Percentiles rank a stretch among this genome's conserved stretches.
Conservation (phyloP, 2,797 vertebrate species). For the Lophotriccus pileatus region DNA sequence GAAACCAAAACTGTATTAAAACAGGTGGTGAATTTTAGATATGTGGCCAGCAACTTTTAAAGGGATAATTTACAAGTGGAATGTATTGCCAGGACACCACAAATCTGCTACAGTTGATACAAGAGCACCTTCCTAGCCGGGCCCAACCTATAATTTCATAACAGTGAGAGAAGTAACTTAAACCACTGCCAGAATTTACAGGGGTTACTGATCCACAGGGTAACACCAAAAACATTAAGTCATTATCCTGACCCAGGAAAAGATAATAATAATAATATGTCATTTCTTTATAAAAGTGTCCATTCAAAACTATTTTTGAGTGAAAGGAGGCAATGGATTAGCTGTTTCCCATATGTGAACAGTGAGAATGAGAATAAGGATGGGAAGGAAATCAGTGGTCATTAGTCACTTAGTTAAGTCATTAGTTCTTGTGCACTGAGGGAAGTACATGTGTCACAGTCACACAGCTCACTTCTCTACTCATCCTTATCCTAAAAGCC, state of each 20-base stretch:
- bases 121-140: not conserved
- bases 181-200: not conserved
- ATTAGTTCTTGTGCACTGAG: not conserved
- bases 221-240: not conserved
- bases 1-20: not conserved
- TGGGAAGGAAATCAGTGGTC: not conserved
- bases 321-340: not conserved
- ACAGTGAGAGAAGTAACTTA: not conserved
- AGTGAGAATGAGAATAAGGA: not conserved
- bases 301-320: not conserved
- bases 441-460: not conserved
- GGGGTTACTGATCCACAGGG: not conserved
- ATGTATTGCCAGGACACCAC: not conserved
- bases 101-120: not conserved
- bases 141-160: not conserved
- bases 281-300: not conserved
- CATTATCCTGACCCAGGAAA: not conserved
- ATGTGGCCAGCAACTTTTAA: not conserved
- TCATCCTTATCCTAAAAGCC: not conserved
- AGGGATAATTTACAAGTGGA: not conserved
- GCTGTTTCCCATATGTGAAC: not conserved
- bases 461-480: not conserved
- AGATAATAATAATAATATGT: not conserved
- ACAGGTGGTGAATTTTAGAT: not conserved
- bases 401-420: not conserved